These are phyloP conservation scores for Rhogogaster chlorosoma DNA, from an alignment of 2,888 invertebrate genomes.

Conservation along the genomic window DNA sequence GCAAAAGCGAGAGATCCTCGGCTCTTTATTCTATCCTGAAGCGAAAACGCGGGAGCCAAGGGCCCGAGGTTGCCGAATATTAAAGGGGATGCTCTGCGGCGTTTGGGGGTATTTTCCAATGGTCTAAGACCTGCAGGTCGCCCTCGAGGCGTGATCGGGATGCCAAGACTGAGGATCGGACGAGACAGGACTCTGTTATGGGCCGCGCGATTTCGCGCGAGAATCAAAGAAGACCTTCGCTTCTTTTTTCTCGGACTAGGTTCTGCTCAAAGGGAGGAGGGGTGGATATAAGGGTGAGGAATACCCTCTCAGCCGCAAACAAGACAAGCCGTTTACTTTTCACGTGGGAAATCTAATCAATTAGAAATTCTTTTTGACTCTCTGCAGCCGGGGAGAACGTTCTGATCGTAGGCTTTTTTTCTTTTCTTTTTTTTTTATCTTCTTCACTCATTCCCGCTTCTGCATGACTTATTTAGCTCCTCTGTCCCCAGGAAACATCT, in stretches of 20 bases:
- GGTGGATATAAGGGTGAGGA: not conserved
- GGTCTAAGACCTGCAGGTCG: conserved; percentile 50
- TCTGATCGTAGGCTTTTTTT: not conserved
- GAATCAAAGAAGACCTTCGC: conserved; percentile 42
- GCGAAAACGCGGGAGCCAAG: conserved; percentile 28
- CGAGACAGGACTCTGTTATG: conserved; percentile 69
- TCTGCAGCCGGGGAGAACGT: not conserved
- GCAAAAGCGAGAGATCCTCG: conserved; percentile 1
- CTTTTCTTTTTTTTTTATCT: not conserved
- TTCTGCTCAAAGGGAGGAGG: not conserved
- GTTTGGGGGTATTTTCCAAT: not conserved
- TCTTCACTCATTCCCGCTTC: conserved; percentile 23
- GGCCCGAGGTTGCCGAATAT: conserved; percentile 36
- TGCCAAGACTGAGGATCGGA: conserved; percentile 69
- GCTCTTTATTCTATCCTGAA: conserved; percentile 39
- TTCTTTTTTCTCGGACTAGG: not conserved
- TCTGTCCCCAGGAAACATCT: conserved; percentile 62
- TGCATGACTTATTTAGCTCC: conserved; percentile 11
- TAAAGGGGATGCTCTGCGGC: conserved; percentile 42
- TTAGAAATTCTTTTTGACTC: conserved; percentile 27
- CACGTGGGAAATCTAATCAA: conserved; percentile 36
- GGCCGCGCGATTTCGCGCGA: conserved; percentile 52
- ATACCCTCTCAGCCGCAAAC: conserved; percentile 6
- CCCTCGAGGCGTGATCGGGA: conserved; percentile 75
- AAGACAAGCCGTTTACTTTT: conserved; percentile 35